phyloP scores from a whole-genome alignment of 2,797 vertebrate species.

The Melopsittacus undulatus region DNA sequence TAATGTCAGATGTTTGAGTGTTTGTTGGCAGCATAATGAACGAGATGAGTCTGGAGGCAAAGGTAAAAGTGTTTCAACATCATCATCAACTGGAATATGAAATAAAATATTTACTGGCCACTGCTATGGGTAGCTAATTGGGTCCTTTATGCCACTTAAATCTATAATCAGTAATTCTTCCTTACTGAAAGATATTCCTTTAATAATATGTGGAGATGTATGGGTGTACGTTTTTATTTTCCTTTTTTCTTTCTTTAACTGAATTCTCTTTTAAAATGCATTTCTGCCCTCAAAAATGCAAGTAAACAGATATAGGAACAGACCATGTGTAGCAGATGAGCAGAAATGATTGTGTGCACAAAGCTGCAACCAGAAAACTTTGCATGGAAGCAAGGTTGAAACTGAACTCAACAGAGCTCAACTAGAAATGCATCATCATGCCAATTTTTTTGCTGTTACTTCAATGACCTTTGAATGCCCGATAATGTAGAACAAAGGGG shows the following conservation, averaged over 20 bases:
- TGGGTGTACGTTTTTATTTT: not conserved
- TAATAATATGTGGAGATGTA: not conserved
- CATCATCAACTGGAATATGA: not conserved
- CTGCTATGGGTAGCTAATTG: not conserved
- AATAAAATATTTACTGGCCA: constrained; percentile 53
- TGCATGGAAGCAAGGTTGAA: not conserved
- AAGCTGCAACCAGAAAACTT: not conserved
- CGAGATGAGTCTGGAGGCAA: constrained; percentile 5
- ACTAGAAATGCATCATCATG: not conserved
- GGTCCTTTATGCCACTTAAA: not conserved
- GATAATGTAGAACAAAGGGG: not conserved
- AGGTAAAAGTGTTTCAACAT: constrained; percentile 6
- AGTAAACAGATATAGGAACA: not conserved
- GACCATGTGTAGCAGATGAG: accelerated
- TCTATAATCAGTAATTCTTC: not conserved
- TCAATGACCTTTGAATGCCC: not conserved
- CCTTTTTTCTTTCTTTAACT: not conserved
- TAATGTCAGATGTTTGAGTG: constrained; percentile 56
- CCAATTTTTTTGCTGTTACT: not conserved
- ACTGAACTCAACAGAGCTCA: not conserved
- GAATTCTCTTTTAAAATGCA: not conserved
- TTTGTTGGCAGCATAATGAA: constrained; percentile 61
- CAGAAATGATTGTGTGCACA: not conserved
- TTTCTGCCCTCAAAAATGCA: not conserved
- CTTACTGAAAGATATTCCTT: not conserved